A percentile compares a stretch with the other conserved stretches of the same genome.
These are phyloP conservation scores for Terebella lapidaria DNA, from an alignment of 2,888 invertebrate species.

Conservation along the genomic window DNA sequence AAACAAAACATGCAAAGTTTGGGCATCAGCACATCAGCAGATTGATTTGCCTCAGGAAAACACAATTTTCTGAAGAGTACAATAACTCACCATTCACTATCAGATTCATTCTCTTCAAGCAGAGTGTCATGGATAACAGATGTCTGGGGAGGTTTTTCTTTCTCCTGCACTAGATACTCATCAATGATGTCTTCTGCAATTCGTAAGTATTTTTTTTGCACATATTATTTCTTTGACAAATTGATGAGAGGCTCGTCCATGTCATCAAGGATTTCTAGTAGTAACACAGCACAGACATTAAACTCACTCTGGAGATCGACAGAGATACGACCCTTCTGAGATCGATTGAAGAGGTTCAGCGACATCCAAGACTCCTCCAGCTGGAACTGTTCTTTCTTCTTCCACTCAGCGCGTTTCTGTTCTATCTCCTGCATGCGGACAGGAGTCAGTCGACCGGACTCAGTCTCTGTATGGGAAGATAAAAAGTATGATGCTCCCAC, in stretches of 20 bases:
- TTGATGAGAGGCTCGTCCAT: too few species aligned
- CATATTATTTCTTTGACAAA: too few species aligned
- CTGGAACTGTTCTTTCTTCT: slow-evolving; percentile 33
- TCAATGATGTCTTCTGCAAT: slow-evolving; percentile 47
- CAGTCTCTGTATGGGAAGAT: too few species aligned
- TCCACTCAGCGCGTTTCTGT: slow-evolving; percentile 40
- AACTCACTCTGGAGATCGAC: slow-evolving; percentile 45
- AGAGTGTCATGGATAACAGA: too few species aligned
- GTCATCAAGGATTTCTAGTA: too few species aligned
- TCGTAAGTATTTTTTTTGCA: too few species aligned
- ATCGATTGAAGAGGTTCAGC: slow-evolving; percentile 47
- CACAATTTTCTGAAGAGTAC: background rate
- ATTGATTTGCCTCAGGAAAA: too few species aligned
- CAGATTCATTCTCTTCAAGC: too few species aligned
- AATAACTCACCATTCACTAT: background rate
- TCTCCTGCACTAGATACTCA: slow-evolving; percentile 36
- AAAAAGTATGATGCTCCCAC: too few species aligned
- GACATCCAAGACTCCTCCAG: slow-evolving; percentile 52
- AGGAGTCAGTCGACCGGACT: background rate
- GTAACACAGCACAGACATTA: too few species aligned
- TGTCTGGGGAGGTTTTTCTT: background rate
- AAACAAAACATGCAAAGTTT: background rate
- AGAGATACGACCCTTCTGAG: slow-evolving; percentile 49
- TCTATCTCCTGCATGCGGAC: slow-evolving; percentile 47
- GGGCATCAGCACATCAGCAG: background rate